phyloP scores from a whole-genome alignment of 2,888 invertebrate species.

The Tillus elongatus region DNA sequence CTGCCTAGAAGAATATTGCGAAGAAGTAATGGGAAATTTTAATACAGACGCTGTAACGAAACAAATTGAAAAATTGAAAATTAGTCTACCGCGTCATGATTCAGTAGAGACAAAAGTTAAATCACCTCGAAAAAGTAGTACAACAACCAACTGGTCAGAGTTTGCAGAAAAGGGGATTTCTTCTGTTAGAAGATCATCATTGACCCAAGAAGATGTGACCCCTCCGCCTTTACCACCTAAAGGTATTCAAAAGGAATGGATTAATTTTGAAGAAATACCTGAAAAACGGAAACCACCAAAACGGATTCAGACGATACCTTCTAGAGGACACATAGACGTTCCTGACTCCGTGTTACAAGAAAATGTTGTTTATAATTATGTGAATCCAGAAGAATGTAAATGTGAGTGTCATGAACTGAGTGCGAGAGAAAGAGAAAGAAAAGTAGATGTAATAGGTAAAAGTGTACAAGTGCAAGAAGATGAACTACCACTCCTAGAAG shows the following conservation, averaged over 20 bases:
- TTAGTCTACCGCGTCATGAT: slow-evolving; percentile 49
- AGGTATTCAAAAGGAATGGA: slow-evolving; percentile 56
- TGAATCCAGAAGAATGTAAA: slow-evolving; percentile 79
- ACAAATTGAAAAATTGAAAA: slow-evolving; percentile 56
- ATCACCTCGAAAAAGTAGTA: slow-evolving; percentile 44
- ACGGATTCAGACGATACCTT: slow-evolving; percentile 71
- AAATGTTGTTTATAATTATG: slow-evolving; percentile 62
- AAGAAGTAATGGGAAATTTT: slow-evolving; percentile 35
- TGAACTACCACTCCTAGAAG: slow-evolving; percentile 45
- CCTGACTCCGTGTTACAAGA: slow-evolving; percentile 40
- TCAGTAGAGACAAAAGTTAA: slow-evolving; percentile 38
- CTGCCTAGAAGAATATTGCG: slow-evolving; percentile 61
- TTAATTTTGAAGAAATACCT: slow-evolving; percentile 79
- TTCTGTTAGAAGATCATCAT: slow-evolving; percentile 31
- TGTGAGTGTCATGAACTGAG: slow-evolving; percentile 71
- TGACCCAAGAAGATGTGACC: slow-evolving; percentile 28
- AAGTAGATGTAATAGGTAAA: slow-evolving; percentile 19
- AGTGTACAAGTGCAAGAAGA: slow-evolving; percentile 38
- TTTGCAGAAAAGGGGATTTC: slow-evolving; percentile 56
- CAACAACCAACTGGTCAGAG: slow-evolving; percentile 46
- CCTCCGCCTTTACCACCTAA: slow-evolving; percentile 45
- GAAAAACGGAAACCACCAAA: slow-evolving; percentile 74
- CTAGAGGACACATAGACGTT: slow-evolving; percentile 43
- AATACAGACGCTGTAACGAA: slow-evolving; percentile 31
- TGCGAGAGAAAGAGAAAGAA: slow-evolving; percentile 32